A percentile compares a stretch with the other conserved stretches of the same genome.
Conservation (phyloP, 2,888 invertebrate species). For the Deilephila elpenor region DNA sequence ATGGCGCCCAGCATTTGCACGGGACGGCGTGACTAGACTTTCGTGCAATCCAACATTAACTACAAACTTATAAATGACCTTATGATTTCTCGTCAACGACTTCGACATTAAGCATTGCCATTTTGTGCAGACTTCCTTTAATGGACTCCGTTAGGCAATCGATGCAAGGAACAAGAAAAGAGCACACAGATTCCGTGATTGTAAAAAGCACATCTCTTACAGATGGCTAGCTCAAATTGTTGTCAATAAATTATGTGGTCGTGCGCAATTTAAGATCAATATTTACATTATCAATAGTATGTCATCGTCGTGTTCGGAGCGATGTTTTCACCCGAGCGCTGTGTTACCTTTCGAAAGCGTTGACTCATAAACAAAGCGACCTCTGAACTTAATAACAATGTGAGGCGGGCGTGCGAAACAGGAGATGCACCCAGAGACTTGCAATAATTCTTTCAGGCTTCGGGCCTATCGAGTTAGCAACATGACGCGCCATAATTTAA, state of each 20-base stretch:
- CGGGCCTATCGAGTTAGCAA: constrained; percentile 67
- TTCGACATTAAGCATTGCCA: constrained; percentile 54
- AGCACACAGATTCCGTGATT: constrained; percentile 35
- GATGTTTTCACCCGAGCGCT: constrained; percentile 78
- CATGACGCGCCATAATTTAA: constrained; percentile 72
- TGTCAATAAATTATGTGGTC: constrained; percentile 61
- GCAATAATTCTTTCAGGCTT: constrained; percentile 74
- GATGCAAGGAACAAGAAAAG: constrained; percentile 15
- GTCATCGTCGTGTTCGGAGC: constrained; percentile 75
- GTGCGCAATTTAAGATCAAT: constrained; percentile 69
- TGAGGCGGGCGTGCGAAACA: constrained; percentile 82
- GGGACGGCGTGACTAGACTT: constrained; percentile 68
- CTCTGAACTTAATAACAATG: constrained; percentile 84
- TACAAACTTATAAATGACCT: constrained; percentile 63
- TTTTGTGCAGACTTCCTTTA: constrained; percentile 49
- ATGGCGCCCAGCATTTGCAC: constrained; percentile 66
- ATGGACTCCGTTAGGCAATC: constrained; percentile 36
- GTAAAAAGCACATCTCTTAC: constrained; percentile 46
- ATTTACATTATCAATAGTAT: constrained; percentile 82
- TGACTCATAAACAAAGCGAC: constrained; percentile 82
- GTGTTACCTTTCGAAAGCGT: constrained; percentile 83
- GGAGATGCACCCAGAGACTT: constrained; percentile 78
- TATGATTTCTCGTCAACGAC: constrained; percentile 55
- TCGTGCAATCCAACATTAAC: constrained; percentile 67
- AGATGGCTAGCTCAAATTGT: constrained; percentile 50